These are phyloP conservation scores for Latrodectus elegans DNA, from an alignment of 2,888 invertebrate genomes.

Conservation along the genomic window DNA sequence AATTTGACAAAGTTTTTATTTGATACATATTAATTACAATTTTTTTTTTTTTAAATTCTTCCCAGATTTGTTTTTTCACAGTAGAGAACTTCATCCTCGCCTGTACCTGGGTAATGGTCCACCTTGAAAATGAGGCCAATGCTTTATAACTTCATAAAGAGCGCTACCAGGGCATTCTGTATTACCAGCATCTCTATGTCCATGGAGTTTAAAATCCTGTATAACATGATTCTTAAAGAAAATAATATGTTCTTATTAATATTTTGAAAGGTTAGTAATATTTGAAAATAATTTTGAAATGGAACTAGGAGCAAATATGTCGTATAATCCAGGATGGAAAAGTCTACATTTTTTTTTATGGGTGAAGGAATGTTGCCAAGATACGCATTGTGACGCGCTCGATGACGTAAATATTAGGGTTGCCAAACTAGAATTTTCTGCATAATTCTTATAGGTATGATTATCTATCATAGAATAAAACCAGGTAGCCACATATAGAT, in stretches of 20 bases:
- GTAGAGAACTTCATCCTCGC: background rate
- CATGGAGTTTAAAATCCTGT: slow-evolving; percentile 60
- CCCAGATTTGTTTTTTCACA: no score
- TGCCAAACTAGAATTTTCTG: background rate
- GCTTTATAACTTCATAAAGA: slow-evolving; percentile 55
- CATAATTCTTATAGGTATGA: no score
- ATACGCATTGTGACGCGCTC: background rate
- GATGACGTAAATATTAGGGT: background rate
- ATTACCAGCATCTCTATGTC: slow-evolving; percentile 64
- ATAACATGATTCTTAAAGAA: slow-evolving; percentile 70
- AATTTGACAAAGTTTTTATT: no score
- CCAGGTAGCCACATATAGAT: no score
- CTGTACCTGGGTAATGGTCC: slow-evolving; percentile 59
- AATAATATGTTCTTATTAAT: background rate
- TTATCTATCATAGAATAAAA: no score
- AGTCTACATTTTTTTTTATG: background rate
- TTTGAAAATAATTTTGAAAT: background rate
- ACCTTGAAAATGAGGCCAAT: slow-evolving; percentile 55
- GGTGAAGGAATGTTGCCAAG: background rate
- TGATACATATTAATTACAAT: no score
- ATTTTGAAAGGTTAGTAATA: background rate
- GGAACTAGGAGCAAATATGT: background rate
- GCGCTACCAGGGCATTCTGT: slow-evolving; percentile 68
- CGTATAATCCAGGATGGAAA: background rate
- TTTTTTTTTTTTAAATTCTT: no score